Evolutionary conservation across 2,113 vertebrate species (phyloP).

Genomic region (Xenopus tropicalis): DNA sequence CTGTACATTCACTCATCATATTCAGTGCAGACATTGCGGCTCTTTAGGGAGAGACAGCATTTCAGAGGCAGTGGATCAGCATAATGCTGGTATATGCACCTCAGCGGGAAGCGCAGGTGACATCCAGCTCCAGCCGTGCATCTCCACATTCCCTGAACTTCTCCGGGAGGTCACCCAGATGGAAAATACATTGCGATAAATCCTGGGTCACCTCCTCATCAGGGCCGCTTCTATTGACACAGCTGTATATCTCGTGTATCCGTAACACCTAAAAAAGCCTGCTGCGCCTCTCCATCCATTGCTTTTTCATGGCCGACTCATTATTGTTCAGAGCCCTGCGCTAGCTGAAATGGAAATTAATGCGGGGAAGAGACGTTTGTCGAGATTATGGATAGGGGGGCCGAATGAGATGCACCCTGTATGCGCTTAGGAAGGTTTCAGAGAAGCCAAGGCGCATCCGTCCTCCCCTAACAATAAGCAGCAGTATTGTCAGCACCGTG

Average conservation of each 20-base stretch:
- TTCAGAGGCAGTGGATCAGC: conserved; percentile 30
- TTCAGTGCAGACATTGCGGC: background rate
- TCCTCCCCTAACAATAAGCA: conserved; percentile 34
- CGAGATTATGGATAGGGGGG: conserved; percentile 46
- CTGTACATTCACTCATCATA: background rate
- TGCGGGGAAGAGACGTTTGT: conserved; percentile 38
- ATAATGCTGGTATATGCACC: conserved; percentile 32
- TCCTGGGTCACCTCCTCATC: conserved; percentile 32
- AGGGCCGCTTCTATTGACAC: conserved; percentile 35
- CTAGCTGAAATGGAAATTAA: conserved; percentile 30
- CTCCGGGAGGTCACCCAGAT: conserved; percentile 25
- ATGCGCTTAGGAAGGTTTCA: background rate
- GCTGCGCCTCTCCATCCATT: conserved; percentile 8
- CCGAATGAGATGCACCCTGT: conserved; percentile 12
- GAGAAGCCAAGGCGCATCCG: conserved; percentile 1
- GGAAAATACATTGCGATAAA: conserved; percentile 38
- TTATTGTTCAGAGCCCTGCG: conserved; percentile 31
- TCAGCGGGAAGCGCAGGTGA: conserved; percentile 37
- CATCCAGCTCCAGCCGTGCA: conserved; percentile 40
- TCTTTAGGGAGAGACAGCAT: conserved; percentile 21
- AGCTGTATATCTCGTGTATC: conserved; percentile 47
- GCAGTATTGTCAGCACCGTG: conserved; percentile 43
- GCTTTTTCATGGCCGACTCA: conserved; percentile 31
- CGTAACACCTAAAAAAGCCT: conserved; percentile 33
- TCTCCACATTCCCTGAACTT: conserved; percentile 40